phyloP scores from a whole-genome alignment of 35 echinoderm and acorn worm genomes.

The Ophioderma brevispina region DNA sequence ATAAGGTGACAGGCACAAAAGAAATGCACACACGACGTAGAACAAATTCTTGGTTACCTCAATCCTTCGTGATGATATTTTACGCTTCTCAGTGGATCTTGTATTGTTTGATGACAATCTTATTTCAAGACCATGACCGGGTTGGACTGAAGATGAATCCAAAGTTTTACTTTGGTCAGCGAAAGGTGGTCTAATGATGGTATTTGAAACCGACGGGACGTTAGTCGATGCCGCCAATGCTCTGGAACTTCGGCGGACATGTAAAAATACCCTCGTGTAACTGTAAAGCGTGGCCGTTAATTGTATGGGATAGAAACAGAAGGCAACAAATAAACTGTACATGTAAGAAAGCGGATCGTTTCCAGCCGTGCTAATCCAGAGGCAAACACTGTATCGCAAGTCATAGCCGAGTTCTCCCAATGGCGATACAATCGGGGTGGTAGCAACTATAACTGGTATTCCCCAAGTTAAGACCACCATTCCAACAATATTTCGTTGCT shows the following conservation, averaged over 20 bases:
- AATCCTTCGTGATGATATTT: neutral
- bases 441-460: constrained; percentile 14
- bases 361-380: too few species aligned
- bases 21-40: constrained; percentile 70
- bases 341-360: neutral
- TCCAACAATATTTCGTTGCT: neutral
- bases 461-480: constrained; percentile 19
- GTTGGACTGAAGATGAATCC: neutral
- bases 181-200: neutral
- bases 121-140: too few species aligned
- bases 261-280: constrained; percentile 14
- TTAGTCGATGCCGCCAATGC: neutral
- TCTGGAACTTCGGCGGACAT: neutral
- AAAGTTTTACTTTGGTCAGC: neutral
- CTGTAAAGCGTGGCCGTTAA: too few species aligned
- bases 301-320: neutral
- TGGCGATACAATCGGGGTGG: neutral
- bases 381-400: neutral
- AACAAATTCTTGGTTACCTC: constrained; percentile 88
- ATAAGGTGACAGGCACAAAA: constrained; percentile 79
- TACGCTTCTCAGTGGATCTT: neutral
- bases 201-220: neutral
- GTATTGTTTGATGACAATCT: neutral
- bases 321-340: neutral
- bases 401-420: constrained; percentile 48